phyloP scores from a whole-genome alignment of 2,113 vertebrate species.

The Stictonetta naevosa region DNA sequence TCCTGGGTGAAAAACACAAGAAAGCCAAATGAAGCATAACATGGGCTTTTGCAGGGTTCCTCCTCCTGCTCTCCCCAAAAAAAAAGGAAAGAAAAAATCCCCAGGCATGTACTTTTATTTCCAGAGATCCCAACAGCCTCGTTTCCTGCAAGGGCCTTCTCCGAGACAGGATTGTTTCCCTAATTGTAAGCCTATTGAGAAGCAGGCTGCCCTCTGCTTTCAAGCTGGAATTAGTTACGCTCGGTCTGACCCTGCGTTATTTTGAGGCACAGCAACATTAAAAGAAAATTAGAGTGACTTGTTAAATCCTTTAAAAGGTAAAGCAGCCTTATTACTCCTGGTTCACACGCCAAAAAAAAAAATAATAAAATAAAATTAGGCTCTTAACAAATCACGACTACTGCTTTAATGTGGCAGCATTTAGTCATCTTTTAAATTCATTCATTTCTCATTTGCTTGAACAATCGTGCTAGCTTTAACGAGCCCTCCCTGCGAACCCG shows the following conservation, averaged over 20 bases:
- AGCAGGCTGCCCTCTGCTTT: background rate
- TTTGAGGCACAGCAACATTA: background rate
- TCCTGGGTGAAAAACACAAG: accelerated
- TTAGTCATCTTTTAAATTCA: conserved; percentile 45
- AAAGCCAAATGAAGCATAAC: background rate
- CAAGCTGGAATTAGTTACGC: conserved; percentile 27
- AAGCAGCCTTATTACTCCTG: background rate
- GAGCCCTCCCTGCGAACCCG: conserved; percentile 32
- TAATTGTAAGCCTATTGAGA: background rate
- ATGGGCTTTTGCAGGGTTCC: background rate
- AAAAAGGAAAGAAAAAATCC: background rate
- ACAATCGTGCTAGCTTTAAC: conserved; percentile 30
- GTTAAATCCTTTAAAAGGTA: conserved; percentile 21
- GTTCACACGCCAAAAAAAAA: background rate
- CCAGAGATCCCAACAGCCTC: background rate
- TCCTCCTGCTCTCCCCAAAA: accelerated
- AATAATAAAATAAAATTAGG: background rate
- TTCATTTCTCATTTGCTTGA: conserved; percentile 46
- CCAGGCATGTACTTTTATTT: background rate
- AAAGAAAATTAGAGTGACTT: conserved; percentile 11
- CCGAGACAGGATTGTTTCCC: background rate
- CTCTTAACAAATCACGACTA: conserved; percentile 38
- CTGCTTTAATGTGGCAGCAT: conserved; percentile 25
- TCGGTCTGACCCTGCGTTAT: conserved; percentile 4
- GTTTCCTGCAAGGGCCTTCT: background rate